phyloP scores from a whole-genome alignment of 2,888 invertebrate genomes.

The Eilema griseolum region DNA sequence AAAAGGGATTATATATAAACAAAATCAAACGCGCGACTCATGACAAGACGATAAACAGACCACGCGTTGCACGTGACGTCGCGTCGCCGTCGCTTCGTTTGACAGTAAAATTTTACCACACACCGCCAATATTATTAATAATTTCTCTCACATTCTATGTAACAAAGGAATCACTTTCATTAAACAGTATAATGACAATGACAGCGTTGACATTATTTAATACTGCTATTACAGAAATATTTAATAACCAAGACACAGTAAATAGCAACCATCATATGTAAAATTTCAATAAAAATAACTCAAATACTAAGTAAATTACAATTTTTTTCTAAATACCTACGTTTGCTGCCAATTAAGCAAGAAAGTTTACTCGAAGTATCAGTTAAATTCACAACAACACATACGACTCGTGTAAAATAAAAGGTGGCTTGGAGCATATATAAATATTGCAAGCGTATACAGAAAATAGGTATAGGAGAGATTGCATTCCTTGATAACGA shows the following conservation, averaged over 20 bases:
- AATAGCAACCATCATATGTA: not conserved
- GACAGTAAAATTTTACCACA: conserved; percentile 52
- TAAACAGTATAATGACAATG: not conserved
- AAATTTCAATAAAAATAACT: conserved; percentile 4
- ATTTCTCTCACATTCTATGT: conserved; percentile 33
- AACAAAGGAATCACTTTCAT: conserved; percentile 10
- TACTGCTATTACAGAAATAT: not conserved
- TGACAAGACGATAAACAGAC: conserved; percentile 48
- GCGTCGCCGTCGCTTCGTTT: conserved; percentile 50
- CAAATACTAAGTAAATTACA: not conserved
- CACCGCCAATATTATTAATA: conserved; percentile 41
- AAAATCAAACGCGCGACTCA: conserved; percentile 47
- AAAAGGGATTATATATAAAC: conserved; percentile 63
- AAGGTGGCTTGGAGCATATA: conserved; percentile 46
- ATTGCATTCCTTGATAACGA: conserved; percentile 70
- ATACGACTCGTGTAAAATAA: conserved; percentile 47
- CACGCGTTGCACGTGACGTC: conserved; percentile 49
- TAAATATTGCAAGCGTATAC: conserved; percentile 59
- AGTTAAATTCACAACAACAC: conserved; percentile 48
- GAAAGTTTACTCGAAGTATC: conserved; percentile 43
- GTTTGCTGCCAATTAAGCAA: conserved; percentile 42
- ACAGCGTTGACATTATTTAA: not conserved
- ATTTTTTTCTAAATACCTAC: conserved; percentile 8
- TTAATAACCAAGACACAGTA: not conserved
- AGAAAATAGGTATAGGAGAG: conserved; percentile 70